A percentile compares a stretch with the other conserved stretches of the same genome.
Evolutionary conservation across 1,140 invertebrate species (phyloP).

Genomic region (Melipona quadrifasciata): DNA sequence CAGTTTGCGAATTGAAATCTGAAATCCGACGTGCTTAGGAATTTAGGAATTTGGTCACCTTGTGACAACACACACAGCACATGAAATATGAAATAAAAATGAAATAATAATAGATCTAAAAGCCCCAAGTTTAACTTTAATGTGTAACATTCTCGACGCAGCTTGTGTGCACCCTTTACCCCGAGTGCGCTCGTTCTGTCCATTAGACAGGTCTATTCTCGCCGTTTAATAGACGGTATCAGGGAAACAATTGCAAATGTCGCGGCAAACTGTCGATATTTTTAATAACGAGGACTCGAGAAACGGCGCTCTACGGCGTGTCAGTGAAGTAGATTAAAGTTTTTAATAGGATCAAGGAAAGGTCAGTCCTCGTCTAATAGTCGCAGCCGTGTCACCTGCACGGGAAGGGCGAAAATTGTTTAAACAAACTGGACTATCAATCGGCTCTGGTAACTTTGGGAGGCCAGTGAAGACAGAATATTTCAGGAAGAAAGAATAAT

Average conservation of each 20-base stretch:
- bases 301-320: too few relatives aligned
- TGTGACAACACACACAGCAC: too few relatives aligned
- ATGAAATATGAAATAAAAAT: too few relatives aligned
- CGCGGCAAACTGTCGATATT: background rate
- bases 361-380: conserved; percentile 5
- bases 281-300: background rate
- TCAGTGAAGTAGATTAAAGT: conserved; percentile 16
- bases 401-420: conserved; percentile 25
- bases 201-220: too few relatives aligned
- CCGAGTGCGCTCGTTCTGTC: background rate
- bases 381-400: background rate
- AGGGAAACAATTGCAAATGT: conserved; percentile 1
- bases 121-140: too few relatives aligned
- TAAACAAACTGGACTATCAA: background rate
- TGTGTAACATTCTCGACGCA: background rate
- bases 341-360: conserved; percentile 40
- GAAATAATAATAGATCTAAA: too few relatives aligned
- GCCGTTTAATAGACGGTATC: background rate
- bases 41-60: background rate
- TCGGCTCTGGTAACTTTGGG: background rate
- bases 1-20: background rate
- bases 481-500: too few relatives aligned
- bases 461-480: too few relatives aligned
- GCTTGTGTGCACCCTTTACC: background rate
- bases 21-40: background rate